Base-by-base conservation (phyloP, 2,113 vertebrate species). In the Neomonachus schauinslandi region DNA sequence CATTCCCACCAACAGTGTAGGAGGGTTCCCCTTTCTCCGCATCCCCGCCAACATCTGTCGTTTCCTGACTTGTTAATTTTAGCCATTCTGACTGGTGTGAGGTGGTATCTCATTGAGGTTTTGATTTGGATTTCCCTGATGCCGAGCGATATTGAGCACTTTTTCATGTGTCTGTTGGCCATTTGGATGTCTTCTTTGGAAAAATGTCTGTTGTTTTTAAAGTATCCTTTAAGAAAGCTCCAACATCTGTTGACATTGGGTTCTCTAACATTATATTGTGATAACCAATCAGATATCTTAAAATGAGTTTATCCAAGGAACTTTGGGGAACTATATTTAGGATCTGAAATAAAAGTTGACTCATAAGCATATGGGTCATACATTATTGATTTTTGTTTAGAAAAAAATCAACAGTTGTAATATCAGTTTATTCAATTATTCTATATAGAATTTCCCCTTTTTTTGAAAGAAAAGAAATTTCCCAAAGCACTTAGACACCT, bases 301-400 rank as follows among this genome's bases (percentile, higher is more conserved):
- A 97, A 91, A 93, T 69, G 59, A 21, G 14, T 79, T 94, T 95
- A 82, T 36, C 22, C 39, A 72, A 53, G 31, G 31, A 28, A 86
- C 11, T 95, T 76, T 28, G 33, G 6, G 26, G 24, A 3, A 81
- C 26, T 90, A 31, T 55, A 69, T 46, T 94, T 92, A 86, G n/a
- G n/a, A 94, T 94, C 18, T 42, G 21, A 61, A 96, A 92, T 83
- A 63, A 82, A 97, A 93, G 55, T 94, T 85, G 72, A 97, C 22
- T 95, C 46, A 67, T 91, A 72, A 92, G n/a, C 3, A 24, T 89
- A 72, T 81, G 55, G 59, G 55, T 88, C 31, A 82, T 31, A 86
- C 26, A 67, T 65, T 89, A 77, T 71, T 95, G 49, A 94, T 61
- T 97, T 96, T 82, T 95, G 16, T 39, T 95, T 57, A 93, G 91